phyloP scores from a whole-genome alignment of 2,113 vertebrate species.

The Lethenteron camtschaticum region DNA sequence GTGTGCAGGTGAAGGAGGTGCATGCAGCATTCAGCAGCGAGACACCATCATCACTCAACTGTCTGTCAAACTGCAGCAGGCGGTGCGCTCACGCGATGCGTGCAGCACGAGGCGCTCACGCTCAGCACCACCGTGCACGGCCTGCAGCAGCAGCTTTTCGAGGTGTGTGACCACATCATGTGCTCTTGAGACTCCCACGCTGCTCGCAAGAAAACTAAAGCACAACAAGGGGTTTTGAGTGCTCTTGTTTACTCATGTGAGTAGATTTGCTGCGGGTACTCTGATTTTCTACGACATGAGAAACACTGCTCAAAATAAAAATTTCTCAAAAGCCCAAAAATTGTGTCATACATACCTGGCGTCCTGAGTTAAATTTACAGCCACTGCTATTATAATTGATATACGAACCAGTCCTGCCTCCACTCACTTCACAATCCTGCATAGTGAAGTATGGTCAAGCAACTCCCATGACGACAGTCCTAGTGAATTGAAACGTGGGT shows the following conservation, averaged over 20 bases:
- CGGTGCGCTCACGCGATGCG: slow-evolving; percentile 75
- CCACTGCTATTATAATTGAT: too few species aligned
- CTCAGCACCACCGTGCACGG: slow-evolving; percentile 84
- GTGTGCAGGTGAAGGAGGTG: slow-evolving; percentile 63
- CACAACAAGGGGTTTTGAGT: background rate
- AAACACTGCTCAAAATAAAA: too few species aligned
- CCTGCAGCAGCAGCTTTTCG: slow-evolving; percentile 79
- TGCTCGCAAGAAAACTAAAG: background rate
- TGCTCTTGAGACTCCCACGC: background rate
- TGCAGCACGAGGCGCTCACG: slow-evolving; percentile 69
- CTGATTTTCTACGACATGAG: too few species aligned
- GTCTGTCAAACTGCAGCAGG: slow-evolving; percentile 75
- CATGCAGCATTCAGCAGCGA: slow-evolving; percentile 82
- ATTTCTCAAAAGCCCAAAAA: too few species aligned
- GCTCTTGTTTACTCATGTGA: background rate
- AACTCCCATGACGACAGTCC: too few species aligned
- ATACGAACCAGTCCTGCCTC: too few species aligned
- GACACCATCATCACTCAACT: slow-evolving; percentile 92
- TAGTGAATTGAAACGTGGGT: background rate
- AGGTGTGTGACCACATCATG: slow-evolving; percentile 27
- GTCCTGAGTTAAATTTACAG: too few species aligned
- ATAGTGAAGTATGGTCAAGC: too few species aligned
- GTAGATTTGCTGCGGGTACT: background rate
- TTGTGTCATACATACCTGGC: too few species aligned
- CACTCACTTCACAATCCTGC: too few species aligned